Evolutionary conservation across 2,113 vertebrate species (phyloP).

Genomic region (Peromyscus leucopus): DNA sequence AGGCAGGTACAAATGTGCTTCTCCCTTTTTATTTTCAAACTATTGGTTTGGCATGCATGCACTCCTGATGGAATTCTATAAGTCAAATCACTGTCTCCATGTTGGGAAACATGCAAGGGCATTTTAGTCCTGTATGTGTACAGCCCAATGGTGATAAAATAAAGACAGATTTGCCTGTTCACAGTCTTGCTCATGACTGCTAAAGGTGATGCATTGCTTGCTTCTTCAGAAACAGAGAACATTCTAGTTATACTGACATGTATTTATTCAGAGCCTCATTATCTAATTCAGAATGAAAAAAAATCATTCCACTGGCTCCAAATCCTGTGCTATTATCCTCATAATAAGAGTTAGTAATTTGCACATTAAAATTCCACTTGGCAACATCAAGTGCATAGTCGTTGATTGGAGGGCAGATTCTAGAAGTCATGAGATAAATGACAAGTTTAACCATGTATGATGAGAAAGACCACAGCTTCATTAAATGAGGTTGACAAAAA

Average conservation of each 20-base stretch:
- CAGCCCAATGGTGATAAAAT: not conserved
- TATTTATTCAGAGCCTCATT: constrained; percentile 1
- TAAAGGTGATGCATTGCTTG: not conserved
- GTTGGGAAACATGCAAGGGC: not conserved
- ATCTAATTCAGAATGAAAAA: constrained; percentile 15
- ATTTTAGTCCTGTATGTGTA: not conserved
- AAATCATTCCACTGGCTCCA: constrained; percentile 27
- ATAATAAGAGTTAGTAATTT: constrained; percentile 40
- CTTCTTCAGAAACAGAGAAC: not conserved
- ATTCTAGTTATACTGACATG: not conserved
- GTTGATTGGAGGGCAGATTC: constrained; percentile 37
- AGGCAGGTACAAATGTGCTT: constrained; percentile 25
- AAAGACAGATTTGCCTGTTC: not conserved
- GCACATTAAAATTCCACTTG: constrained; percentile 32
- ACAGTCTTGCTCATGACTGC: not conserved
- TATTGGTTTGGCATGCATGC: not conserved
- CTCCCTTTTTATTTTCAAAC: not conserved
- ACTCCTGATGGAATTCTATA: constrained; percentile 24
- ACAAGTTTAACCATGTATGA: not conserved
- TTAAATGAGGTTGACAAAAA: not conserved
- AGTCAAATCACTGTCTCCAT: not conserved
- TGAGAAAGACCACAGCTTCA: not conserved
- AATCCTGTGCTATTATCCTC: not conserved
- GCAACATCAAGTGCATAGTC: not conserved
- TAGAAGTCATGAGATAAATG: not conserved